Conservation (phyloP, 2,888 invertebrate genomes). For the Watsonalla cultraria region DNA sequence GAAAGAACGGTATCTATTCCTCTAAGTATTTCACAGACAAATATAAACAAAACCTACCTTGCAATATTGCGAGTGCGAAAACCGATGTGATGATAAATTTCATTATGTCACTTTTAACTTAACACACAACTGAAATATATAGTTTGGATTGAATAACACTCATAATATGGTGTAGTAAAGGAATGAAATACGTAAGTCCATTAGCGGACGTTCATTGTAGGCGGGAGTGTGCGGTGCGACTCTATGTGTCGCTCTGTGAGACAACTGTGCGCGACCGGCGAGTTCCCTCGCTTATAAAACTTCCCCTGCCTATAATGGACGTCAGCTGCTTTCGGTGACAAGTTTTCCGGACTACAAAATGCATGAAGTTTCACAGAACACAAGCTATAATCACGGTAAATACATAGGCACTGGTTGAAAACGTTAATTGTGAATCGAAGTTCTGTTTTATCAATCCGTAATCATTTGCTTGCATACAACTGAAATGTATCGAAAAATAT, state of each 20-base stretch:
- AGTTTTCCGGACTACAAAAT: slow-evolving; percentile 50
- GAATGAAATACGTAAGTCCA: not conserved
- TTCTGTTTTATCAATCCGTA: no score
- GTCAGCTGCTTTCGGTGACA: slow-evolving; percentile 54
- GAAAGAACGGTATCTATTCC: no score
- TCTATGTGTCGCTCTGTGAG: slow-evolving; percentile 29
- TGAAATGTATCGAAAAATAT: no score
- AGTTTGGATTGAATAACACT: not conserved
- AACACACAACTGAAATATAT: not conserved
- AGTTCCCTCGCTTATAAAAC: slow-evolving; percentile 60
- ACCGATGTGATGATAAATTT: slow-evolving; percentile 24
- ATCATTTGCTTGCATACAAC: no score
- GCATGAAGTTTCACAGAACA: slow-evolving; percentile 14
- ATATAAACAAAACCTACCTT: slow-evolving; percentile 44
- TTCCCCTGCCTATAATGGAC: slow-evolving; percentile 50
- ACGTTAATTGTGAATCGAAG: no score
- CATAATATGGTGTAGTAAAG: not conserved
- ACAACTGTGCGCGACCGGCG: slow-evolving; percentile 48
- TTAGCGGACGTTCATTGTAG: not conserved
- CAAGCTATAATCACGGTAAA: not conserved
- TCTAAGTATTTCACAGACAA: not conserved
- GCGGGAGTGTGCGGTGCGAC: slow-evolving; percentile 19
- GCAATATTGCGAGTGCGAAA: slow-evolving; percentile 47
- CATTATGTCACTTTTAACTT: slow-evolving; percentile 20
- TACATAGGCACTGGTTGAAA: not conserved